These are phyloP conservation scores for Ophiothrix spiculata DNA, from an alignment of 35 echinoderm and acorn worm genomes.

Conservation along the genomic window DNA sequence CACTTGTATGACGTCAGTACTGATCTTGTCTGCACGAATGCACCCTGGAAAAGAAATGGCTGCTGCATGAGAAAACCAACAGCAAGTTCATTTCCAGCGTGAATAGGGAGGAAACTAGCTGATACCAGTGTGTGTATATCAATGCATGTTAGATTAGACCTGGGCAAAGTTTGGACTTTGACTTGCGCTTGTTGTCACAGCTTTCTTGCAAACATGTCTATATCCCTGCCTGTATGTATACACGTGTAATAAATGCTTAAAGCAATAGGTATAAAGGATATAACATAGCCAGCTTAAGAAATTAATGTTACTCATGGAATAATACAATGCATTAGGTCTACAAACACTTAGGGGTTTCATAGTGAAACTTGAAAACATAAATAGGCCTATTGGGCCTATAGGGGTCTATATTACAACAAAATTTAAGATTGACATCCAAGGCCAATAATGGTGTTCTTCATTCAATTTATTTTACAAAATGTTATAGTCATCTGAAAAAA, in stretches of 20 bases:
- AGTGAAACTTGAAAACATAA: not conserved
- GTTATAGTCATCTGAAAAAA: too few relatives aligned
- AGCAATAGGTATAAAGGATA: not conserved
- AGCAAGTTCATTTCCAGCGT: not conserved
- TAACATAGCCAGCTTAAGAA: not conserved
- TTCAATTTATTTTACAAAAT: too few relatives aligned
- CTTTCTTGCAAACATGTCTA: not conserved
- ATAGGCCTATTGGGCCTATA: not conserved
- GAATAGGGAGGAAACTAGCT: too few relatives aligned
- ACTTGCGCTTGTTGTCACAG: not conserved
- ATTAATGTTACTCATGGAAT: not conserved
- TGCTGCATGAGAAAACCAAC: not conserved
- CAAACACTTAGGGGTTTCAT: not conserved
- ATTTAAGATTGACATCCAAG: too few relatives aligned
- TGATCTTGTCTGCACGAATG: not conserved
- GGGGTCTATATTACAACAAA: too few relatives aligned
- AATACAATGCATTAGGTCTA: not conserved
- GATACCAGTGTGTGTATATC: not conserved
- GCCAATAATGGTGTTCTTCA: too few relatives aligned
- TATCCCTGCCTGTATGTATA: too few relatives aligned
- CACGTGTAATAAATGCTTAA: not conserved
- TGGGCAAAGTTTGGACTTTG: constrained; percentile 2
- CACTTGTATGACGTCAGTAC: not conserved
- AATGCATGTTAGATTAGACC: constrained; percentile 1
- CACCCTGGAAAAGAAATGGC: not conserved